phyloP scores from a whole-genome alignment of 2,113 vertebrate species.

The Passer montanus region DNA sequence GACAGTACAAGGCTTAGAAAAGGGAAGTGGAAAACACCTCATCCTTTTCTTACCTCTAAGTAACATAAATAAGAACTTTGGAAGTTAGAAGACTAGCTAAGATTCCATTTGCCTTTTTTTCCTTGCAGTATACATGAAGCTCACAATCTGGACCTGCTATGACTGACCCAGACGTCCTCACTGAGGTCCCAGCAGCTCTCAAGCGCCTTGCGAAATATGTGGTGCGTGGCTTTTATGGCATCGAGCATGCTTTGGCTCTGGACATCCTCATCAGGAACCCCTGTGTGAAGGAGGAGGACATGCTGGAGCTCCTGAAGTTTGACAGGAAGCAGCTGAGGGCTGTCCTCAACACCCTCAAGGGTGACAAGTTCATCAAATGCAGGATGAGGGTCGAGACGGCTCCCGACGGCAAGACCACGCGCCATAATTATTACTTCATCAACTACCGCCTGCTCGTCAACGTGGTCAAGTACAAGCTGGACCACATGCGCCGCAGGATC shows the following conservation, averaged over 20 bases:
- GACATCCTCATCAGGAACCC: conserved; percentile 97
- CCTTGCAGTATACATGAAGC: conserved; percentile 53
- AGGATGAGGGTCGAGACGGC: conserved; percentile 97
- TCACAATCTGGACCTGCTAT: conserved; percentile 72
- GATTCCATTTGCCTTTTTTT: neutral
- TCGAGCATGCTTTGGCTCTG: conserved; percentile 93
- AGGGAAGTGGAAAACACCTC: neutral
- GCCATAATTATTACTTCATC: conserved; percentile 99
- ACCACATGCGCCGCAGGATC: conserved; percentile 97
- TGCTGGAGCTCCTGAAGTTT: conserved; percentile 97
- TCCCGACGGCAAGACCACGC: conserved; percentile 92
- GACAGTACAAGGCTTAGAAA: neutral
- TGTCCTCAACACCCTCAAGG: conserved; percentile 94
- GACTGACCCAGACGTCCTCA: conserved; percentile 92
- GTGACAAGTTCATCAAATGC: conserved; percentile 98
- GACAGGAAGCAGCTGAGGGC: conserved; percentile 96
- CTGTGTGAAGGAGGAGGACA: conserved; percentile 97
- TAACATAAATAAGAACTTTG: neutral
- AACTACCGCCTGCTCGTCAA: conserved; percentile 96
- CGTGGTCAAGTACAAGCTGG: conserved; percentile 97
- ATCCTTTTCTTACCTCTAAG: neutral
- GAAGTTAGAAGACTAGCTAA: neutral
- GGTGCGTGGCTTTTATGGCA: conserved; percentile 94
- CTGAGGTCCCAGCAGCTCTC: conserved; percentile 90
- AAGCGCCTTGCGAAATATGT: conserved; percentile 97